These are phyloP conservation scores for Agrochola macilenta DNA, from an alignment of 2,888 invertebrate genomes.

Conservation along the genomic window DNA sequence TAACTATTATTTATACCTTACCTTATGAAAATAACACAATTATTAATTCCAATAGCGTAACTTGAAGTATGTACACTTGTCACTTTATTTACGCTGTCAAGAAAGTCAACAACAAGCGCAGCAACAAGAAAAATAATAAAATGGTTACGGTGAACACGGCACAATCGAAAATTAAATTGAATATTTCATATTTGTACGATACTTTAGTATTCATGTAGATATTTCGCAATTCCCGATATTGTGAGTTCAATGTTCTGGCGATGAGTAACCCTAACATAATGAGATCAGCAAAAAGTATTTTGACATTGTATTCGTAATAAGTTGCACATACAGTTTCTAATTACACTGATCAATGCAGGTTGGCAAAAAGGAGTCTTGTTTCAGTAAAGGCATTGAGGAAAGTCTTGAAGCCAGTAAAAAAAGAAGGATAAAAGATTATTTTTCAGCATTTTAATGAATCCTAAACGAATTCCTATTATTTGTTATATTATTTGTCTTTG, in stretches of 20 bases:
- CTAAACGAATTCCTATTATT: too few species aligned
- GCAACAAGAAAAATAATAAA: constrained; percentile 37
- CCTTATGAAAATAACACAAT: constrained; percentile 6
- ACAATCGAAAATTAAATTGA: constrained; percentile 40
- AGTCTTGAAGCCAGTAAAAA: neutral
- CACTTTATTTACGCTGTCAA: constrained; percentile 38
- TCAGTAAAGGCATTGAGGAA: neutral
- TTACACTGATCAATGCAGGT: constrained; percentile 13
- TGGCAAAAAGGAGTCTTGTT: constrained; percentile 15
- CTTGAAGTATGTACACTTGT: constrained; percentile 20
- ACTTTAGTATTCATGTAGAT: constrained; percentile 10
- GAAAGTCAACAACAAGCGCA: constrained; percentile 15
- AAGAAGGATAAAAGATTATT: neutral
- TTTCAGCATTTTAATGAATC: neutral
- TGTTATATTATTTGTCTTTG: neutral
- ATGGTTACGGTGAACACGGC: constrained; percentile 41
- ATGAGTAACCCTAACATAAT: constrained; percentile 32
- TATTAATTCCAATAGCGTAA: constrained; percentile 1
- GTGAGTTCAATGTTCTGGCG: constrained; percentile 35
- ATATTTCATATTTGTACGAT: constrained; percentile 33
- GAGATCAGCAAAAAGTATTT: constrained; percentile 44
- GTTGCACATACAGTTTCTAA: constrained; percentile 31
- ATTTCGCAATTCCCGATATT: constrained; percentile 35
- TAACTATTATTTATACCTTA: neutral
- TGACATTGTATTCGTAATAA: constrained; percentile 14